Base-by-base conservation (phyloP, 2,888 invertebrate genomes). In the Caenorhabditis sp. region DNA sequence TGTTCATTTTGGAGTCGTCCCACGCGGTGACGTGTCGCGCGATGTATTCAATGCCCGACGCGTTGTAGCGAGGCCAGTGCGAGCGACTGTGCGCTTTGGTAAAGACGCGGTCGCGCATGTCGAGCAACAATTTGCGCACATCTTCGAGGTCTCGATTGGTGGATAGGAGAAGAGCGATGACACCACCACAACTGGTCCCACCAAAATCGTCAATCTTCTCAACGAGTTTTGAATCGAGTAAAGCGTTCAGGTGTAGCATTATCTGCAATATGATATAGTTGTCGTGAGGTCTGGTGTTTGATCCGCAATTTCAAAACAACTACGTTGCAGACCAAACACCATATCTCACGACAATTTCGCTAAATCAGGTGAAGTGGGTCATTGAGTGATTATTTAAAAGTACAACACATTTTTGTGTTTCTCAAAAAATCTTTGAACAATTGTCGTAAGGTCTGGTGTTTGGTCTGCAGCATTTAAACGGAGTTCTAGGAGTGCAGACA, bases 111-210 rank as follows among this genome's bases (percentile, higher is more conserved):
- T 73, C 73, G n/a, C 73, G 23, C 73, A 73, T 73, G 38, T 73
- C 73, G 4, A 73, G 60, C 3, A 73, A 53, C 5, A 73, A 27
- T 38, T 63, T 67, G 1, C 67, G 67, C 10, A 67, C 59, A 31
- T 67, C 70, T 64, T 75, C 70, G 17, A 75, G 53, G 21, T 66
- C 70, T 56, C 70, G 52, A 57, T 70, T 64, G 52, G 63, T 75
- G 25, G 73, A 61, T 43, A 77, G 56, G 49, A 77, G 60, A 54
- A 79, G 63, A 4, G 60, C 64, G 57, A 76, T 67, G 49, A 77
- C 65, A 54, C 72, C 73, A 1, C 80, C 59, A 60, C 73, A 76
- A 64, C 77, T 76, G 52, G 80, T 80, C 57, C 80, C 80, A 20
- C 67, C 70, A 54, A 77, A 50, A 71, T 70, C 77, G 66, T 69